Base-by-base conservation (phyloP, 2,113 vertebrate species). In the Phoenicopterus ruber region DNA sequence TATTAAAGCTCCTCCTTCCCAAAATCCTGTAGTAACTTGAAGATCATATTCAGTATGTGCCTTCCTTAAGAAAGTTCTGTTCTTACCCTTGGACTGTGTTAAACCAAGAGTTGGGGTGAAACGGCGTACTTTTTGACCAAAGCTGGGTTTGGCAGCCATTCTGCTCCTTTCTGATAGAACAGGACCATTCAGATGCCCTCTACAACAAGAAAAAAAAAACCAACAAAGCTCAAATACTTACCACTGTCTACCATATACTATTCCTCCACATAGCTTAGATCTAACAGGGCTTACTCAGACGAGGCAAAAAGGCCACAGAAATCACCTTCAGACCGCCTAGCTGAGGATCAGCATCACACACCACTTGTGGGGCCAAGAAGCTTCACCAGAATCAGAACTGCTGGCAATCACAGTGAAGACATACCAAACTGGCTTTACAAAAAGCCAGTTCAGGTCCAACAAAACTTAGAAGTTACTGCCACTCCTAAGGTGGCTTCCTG, bases 21-120 rank as follows among this genome's bases (percentile, higher is more conserved):
- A 55, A 95, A 89, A 69, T 36, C 13, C 13, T 18, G 12, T 4
- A 88, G 18, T 58, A 81, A 76, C 7, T 8, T 52, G 34, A n/a
- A 80, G 25, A 63, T 55, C 5, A 40, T 32, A 16, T 55, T 73
- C 38, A 63, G 17, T 11, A 55, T 6, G 6, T 36, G n/a, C 7
- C 17, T 67, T 83, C 47, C 61, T 59, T 40, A 65, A 83, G 67
- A 40, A 62, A 72, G 20, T 72, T 78, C 66, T 36, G 26, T 55
- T 94, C 98, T 98, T 98, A 98, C 98, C 98, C 42, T 2, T 73
- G 25, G 74, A 80, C 32, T 49, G 61, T 66, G 95, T 94, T 77
- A 93, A 94, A 74, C 78, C 72, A 76, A 58, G 71, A 77, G 62
- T 0, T 47, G 96, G 93, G 11, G 47, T 71, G 38, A 79, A 86